Percentiles rank a stretch among this genome's conserved stretches.
Evolutionary conservation across 1,140 invertebrate genomes (phyloP).

Genomic region (Euwallacea similis): DNA sequence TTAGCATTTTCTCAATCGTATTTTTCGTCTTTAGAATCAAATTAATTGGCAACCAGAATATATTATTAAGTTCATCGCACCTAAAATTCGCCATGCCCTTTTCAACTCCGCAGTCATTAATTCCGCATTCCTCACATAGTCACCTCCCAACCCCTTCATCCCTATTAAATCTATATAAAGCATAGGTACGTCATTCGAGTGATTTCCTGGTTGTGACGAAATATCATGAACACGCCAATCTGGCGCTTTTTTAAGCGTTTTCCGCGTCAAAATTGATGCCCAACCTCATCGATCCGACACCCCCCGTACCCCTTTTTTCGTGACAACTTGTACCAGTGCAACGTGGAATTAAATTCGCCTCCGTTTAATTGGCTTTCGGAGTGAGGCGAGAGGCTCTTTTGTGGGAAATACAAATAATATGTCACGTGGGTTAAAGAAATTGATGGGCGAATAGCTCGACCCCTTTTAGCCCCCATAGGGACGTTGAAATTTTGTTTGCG

Average conservation of each 20-base stretch:
- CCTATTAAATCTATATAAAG: neutral
- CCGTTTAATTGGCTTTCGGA: conserved; percentile 12
- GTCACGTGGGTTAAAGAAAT: neutral
- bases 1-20: too few relatives aligned
- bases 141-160: neutral
- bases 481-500: too few relatives aligned
- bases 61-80: too few relatives aligned
- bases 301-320: neutral
- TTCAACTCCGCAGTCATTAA: too few relatives aligned
- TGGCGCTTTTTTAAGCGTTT: neutral
- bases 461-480: too few relatives aligned
- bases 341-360: conserved; percentile 14
- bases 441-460: too few relatives aligned
- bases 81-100: too few relatives aligned
- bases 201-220: conserved; percentile 17
- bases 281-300: conserved; percentile 20
- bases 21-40: too few relatives aligned
- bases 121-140: too few relatives aligned
- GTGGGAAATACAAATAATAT: neutral
- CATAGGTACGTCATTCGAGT: neutral
- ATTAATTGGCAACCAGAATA: too few relatives aligned
- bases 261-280: conserved; percentile 18
- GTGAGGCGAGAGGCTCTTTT: neutral
- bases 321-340: conserved; percentile 17
- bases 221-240: conserved; percentile 4